Evolutionary conservation across 2,797 vertebrate genomes (phyloP).

Genomic region (Sitta carolinensis): DNA sequence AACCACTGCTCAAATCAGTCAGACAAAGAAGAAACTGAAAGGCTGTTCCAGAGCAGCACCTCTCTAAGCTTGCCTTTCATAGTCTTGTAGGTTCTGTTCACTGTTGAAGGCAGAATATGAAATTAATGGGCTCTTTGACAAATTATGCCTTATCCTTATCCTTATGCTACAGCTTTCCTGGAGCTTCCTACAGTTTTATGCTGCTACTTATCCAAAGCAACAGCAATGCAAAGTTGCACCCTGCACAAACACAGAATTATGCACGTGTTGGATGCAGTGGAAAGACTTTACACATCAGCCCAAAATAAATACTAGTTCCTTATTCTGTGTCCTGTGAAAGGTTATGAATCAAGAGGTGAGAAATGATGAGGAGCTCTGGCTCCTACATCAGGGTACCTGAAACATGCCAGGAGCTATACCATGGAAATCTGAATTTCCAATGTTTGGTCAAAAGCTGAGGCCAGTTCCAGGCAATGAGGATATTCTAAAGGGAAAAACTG

Average conservation of each 20-base stretch:
- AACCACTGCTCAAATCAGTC: background rate
- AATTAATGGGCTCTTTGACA: background rate
- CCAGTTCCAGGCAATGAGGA: background rate
- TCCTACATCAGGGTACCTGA: background rate
- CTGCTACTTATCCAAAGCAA: background rate
- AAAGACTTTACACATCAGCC: background rate
- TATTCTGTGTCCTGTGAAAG: background rate
- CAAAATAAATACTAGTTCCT: slow-evolving; percentile 24
- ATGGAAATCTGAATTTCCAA: background rate
- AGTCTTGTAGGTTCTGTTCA: background rate
- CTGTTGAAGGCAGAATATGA: background rate
- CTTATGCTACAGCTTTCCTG: background rate
- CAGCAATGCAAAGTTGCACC: background rate
- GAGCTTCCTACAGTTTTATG: background rate
- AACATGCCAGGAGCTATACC: background rate
- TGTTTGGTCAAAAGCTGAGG: background rate
- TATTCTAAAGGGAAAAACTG: background rate
- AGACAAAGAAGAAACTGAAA: background rate
- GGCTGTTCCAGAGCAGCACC: background rate
- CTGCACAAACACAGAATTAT: background rate
- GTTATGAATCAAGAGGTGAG: background rate
- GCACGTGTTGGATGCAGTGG: background rate
- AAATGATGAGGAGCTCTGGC: background rate
- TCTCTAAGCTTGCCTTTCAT: background rate
- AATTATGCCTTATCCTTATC: background rate